These are phyloP conservation scores for Scaptomyza polygonia DNA, from an alignment of 2,888 invertebrate genomes.

Conservation along the genomic window DNA sequence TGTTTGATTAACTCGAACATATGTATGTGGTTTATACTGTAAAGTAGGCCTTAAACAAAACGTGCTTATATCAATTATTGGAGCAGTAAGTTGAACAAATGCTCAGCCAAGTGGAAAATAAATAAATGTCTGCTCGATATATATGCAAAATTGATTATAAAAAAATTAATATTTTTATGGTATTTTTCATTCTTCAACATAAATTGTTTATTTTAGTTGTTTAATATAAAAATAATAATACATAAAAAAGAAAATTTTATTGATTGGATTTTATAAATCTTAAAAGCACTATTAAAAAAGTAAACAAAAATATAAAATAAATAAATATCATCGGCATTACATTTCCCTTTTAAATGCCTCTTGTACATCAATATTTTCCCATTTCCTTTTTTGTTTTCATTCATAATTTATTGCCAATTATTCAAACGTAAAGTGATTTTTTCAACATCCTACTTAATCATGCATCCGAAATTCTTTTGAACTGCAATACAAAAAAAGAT, in stretches of 20 bases:
- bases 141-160: background rate
- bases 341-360: background rate
- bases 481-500: conserved; percentile 7
- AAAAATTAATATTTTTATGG: background rate
- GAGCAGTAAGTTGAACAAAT: background rate
- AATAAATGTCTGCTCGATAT: background rate
- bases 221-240: no score
- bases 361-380: background rate
- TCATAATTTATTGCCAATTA: background rate
- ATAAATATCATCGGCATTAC: no score
- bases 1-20: background rate
- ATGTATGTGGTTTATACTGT: background rate
- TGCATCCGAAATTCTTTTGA: conserved; percentile 10
- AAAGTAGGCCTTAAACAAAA: background rate
- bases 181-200: background rate
- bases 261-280: no score
- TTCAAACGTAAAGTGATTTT: conserved; percentile 2
- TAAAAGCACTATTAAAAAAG: no score
- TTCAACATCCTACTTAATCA: conserved; percentile 14
- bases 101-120: conserved; percentile 1
- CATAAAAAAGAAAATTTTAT: no score
- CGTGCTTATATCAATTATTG: background rate
- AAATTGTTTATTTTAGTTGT: no score
- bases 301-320: no score
- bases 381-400: background rate